Base-by-base conservation (phyloP, 2,113 vertebrate genomes). In the Amia ocellicauda region DNA sequence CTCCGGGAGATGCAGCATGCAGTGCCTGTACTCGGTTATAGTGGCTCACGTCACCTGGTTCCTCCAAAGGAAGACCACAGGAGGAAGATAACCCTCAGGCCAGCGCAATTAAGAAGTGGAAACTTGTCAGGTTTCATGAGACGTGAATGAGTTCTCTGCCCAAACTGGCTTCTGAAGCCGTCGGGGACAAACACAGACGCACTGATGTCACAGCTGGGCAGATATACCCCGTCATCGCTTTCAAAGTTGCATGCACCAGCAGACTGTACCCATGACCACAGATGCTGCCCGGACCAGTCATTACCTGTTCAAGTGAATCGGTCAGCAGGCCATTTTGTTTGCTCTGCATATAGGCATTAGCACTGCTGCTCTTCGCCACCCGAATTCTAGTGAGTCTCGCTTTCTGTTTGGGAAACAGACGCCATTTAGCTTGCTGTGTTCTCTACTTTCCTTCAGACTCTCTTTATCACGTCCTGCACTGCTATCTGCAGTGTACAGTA, bases 311-410 rank as follows among this genome's bases (percentile, higher is more conserved):
- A 72, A 96, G 84, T 31, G 88, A 85, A 80, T 96, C 85, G 73
- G 83, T 91, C 80, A 95, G 90, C 80, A 98, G 84, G 80, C 96
- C 95, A 19, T 97, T 98, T 78, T 92, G 87, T 89, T 99, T 98
- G 91, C 93, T 98, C 88, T 94, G 94, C 94, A 97, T 93, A 88
- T 94, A 98, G 67, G 95, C 94, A 61, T 92, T 98, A 74, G 94
- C 92, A 13, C 93, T 97, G 72, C 94, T 93, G 36, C 85, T 97
- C 88, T 99, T 99, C 68, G 87, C 82, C n/a, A 93, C 94, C 2
- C 90, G 93, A 86, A 98, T 98, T 83, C 93, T 93, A 82, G 94
- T 93, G 20, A 98, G 89, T 73, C 95, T 92, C 73, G 96, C 87
- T 98, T 99, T 99, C 95, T 99, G 89, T 70, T 83, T 80, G 74